Evolutionary conservation across 1,140 invertebrate species (phyloP), one percentile per base, ranked within the genome.

Genomic region (Elymnias hypermnestra): DNA sequence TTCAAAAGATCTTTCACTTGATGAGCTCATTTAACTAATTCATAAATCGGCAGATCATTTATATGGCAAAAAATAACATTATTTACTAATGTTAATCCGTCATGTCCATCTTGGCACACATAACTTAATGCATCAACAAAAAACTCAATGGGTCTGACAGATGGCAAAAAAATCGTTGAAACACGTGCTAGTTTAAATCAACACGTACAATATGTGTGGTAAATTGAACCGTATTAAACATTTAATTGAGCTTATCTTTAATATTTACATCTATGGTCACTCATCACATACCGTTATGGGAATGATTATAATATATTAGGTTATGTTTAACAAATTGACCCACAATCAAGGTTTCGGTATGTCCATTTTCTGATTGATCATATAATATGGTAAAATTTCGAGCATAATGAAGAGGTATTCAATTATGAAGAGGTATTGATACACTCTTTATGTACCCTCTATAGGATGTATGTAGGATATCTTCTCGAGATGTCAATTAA

Each of bases 261-360:
- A n/a, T n/a, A n/a, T n/a, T n/a, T n/a, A n/a, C n/a, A n/a, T n/a
- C n/a, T n/a, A n/a, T n/a, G n/a, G n/a, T n/a, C n/a, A n/a, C n/a
- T n/a, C n/a, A n/a, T n/a, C n/a, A n/a, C 15, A 25, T 22, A 57
- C 53, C 53, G 53, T 57, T 57, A 57, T 39, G 8, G 37, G 35
- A 10, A 29, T 22, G 48, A 45, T 42, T 50, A 41, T 15, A 44
- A 57, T 39, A 52, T 47, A 55, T 55, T 53, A 55, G 53, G 48
- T 51, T 51, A 47, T 56, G 42, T 56, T 52, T 57, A 33, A 43
- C 40, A 33, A 43, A 53, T 53, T 50, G 49, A 45, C 42, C 53
- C 53, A 50, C 41, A 33, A 49, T 53, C 29, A 40, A 41, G 9
- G 31, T 15, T 46, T 38, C 15, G 14, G 7, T 15, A 7, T 33